phyloP scores from a whole-genome alignment of 2,888 invertebrate genomes.

The Yponomeuta plumbellus region DNA sequence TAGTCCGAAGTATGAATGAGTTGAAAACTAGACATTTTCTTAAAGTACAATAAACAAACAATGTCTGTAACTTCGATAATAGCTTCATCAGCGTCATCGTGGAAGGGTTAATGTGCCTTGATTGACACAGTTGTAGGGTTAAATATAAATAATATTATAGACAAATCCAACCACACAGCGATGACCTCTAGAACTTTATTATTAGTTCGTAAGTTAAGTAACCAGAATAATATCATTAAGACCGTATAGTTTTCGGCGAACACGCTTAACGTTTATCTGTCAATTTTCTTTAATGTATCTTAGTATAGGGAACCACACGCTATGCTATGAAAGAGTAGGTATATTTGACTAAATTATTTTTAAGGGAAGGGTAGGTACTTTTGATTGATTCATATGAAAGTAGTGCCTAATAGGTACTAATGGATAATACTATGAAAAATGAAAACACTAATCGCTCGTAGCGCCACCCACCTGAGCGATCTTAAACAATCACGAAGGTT shows the following conservation, averaged over 20 bases:
- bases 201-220: background rate
- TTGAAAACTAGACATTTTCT: background rate
- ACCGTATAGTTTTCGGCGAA: background rate
- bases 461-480: too few relatives aligned
- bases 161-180: background rate
- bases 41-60: background rate
- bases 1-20: too few relatives aligned
- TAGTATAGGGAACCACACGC: background rate
- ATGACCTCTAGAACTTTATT: background rate
- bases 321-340: background rate
- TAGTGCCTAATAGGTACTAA: too few relatives aligned
- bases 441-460: too few relatives aligned
- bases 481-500: too few relatives aligned
- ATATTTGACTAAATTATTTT: too few relatives aligned
- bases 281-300: background rate
- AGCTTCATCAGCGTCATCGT: constrained; percentile 41
- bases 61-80: constrained; percentile 36
- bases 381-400: too few relatives aligned
- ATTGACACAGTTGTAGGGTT: constrained; percentile 38
- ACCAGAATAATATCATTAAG: background rate
- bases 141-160: background rate
- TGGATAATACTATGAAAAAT: too few relatives aligned
- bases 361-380: too few relatives aligned
- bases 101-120: constrained; percentile 54
- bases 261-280: background rate